Evolutionary conservation across 2,113 vertebrate genomes (phyloP).

Genomic region (Danio rerio): GRCz12tu NC_133190.1:10224001-10224500

Average conservation of each 20-base stretch:
- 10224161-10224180: not conserved
- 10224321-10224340: slow-evolving; percentile 76
- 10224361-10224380: slow-evolving; percentile 79
- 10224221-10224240: slow-evolving; percentile 50
- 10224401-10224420: slow-evolving; percentile 64
- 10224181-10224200: slow-evolving; percentile 4
- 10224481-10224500: slow-evolving; percentile 70
- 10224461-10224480: slow-evolving; percentile 72
- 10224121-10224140: not conserved
- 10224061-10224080: not conserved
- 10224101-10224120: not conserved
- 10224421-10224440: slow-evolving; percentile 62
- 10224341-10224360: slow-evolving; percentile 78
- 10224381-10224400: slow-evolving; percentile 58
- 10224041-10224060: not conserved
- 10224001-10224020: slow-evolving; percentile 45
- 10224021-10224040: slow-evolving; percentile 23
- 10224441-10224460: slow-evolving; percentile 73
- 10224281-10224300: slow-evolving; percentile 74
- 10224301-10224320: slow-evolving; percentile 77
- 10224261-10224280: slow-evolving; percentile 58
- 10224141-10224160: not conserved
- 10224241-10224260: slow-evolving; percentile 57
- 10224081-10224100: not conserved
- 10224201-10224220: slow-evolving; percentile 68